phyloP scores from a whole-genome alignment of 2,888 invertebrate species.

The Metallyticus violacea region DNA sequence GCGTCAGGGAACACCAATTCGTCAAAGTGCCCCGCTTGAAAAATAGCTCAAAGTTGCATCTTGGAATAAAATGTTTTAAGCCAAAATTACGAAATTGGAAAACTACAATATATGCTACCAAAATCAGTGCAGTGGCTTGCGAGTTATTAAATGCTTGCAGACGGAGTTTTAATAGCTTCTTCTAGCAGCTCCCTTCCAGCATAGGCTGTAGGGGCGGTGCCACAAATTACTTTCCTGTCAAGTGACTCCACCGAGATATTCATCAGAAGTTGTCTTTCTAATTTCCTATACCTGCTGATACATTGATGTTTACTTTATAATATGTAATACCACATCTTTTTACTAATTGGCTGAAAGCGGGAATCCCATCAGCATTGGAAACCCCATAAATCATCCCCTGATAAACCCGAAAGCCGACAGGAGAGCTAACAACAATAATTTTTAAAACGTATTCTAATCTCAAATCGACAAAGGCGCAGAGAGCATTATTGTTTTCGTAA shows the following conservation, averaged over 20 bases:
- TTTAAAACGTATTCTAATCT: constrained; percentile 3
- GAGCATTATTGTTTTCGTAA: constrained; percentile 16
- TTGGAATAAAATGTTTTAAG: too few relatives aligned
- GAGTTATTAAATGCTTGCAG: neutral
- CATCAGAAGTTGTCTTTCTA: constrained; percentile 9
- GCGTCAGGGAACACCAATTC: too few relatives aligned
- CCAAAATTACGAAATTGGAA: too few relatives aligned
- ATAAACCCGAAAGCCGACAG: neutral
- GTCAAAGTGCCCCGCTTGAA: too few relatives aligned
- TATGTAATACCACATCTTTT: constrained; percentile 24
- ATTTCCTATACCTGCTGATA: constrained; percentile 13
- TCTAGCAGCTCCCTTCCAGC: neutral
- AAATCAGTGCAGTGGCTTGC: neutral
- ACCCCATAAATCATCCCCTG: neutral
- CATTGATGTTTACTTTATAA: constrained; percentile 20
- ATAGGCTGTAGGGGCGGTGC: neutral
- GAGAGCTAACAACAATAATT: constrained; percentile 1
- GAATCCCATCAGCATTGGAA: neutral
- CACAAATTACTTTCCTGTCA: constrained; percentile 12
- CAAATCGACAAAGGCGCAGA: neutral
- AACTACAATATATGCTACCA: too few relatives aligned
- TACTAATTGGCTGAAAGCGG: constrained; percentile 24
- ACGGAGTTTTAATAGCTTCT: neutral
- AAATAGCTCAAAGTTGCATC: too few relatives aligned
- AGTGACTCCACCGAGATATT: neutral